Evolutionary conservation across 2,797 vertebrate genomes (phyloP), one percentile per base, ranked within the genome.

Genomic region (Syngnathus acus): DNA sequence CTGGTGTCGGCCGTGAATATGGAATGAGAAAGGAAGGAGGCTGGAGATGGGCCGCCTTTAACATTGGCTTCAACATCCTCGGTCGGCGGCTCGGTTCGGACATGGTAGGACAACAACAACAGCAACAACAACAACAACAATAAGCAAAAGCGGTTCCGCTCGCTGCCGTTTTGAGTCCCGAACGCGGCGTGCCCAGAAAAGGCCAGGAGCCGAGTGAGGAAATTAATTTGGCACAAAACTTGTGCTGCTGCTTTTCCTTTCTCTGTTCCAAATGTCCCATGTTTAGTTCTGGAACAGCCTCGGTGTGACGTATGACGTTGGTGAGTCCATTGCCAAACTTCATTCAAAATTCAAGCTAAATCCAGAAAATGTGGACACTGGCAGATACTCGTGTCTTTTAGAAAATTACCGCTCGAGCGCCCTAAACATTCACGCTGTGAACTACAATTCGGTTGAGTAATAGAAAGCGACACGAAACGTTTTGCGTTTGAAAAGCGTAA

Each of bases 71-170:
- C 66, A 80, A 79, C 72, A 68, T 75, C 75, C 74, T 62, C 71
- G 78, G 75, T 82, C 78, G 82, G 84, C 71, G 74, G 78, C 79
- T 82, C 72, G 63, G 82, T 84, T 78, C 75, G 76, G 84, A 86
- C 26, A 89, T 89, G 88, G 88, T 89, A 89, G 81, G 87, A 83
- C 71, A 62, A 26, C 26, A 57, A 57, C 26, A 54, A 53, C 19
- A 23, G 3, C 19, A n/a, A 51, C 1, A 23, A 9, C 19, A 51
- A 3, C 26, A 26, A 26, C 26, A 32, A 32, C 26, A 32, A 3
- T 2, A 32, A 51, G 19, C 5, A 32, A 7, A 78, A 50, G 64
- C 71, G 51, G 70, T 71, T 81, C 76, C 68, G 69, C 72, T 69
- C 14, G 16, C 13, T 16, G 17, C 5, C 21, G 53, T 26, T 54